These are phyloP conservation scores for Bucco capensis DNA, from an alignment of 2,113 vertebrate species.

Conservation along the genomic window DNA sequence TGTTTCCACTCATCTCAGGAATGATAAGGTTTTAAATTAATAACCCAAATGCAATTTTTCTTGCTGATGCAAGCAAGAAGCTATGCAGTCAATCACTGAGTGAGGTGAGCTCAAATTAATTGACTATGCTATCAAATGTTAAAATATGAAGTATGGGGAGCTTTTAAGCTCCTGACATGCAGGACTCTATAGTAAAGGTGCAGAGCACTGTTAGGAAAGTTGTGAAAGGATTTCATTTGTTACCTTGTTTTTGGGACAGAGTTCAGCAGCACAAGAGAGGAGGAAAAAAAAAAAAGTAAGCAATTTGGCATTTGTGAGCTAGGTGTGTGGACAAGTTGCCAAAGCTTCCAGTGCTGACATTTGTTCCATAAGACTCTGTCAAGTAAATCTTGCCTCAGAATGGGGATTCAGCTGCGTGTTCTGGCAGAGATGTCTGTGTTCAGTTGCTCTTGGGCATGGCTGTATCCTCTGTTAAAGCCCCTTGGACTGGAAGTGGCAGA, in stretches of 20 bases:
- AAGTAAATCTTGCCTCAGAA: background rate
- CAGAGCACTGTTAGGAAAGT: background rate
- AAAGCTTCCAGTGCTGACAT: background rate
- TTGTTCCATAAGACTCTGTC: background rate
- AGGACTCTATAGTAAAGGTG: background rate
- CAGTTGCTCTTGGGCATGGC: background rate
- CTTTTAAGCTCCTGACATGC: background rate
- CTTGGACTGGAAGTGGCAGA: background rate
- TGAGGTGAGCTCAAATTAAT: background rate
- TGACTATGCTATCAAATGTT: background rate
- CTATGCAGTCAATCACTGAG: background rate
- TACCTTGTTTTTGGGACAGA: background rate
- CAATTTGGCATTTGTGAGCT: background rate
- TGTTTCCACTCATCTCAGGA: background rate
- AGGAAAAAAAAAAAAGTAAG: background rate
- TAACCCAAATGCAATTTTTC: background rate
- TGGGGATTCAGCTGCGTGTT: background rate
- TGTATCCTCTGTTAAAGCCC: background rate
- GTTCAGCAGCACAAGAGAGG: background rate
- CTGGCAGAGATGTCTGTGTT: background rate
- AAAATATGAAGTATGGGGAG: background rate
- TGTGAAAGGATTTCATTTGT: background rate
- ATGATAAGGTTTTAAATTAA: background rate
- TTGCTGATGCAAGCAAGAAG: conserved; percentile 5
- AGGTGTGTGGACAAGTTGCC: background rate